These are phyloP conservation scores for Papio anubis DNA, from an alignment of 2,113 vertebrate genomes.

Conservation along the genomic window DNA sequence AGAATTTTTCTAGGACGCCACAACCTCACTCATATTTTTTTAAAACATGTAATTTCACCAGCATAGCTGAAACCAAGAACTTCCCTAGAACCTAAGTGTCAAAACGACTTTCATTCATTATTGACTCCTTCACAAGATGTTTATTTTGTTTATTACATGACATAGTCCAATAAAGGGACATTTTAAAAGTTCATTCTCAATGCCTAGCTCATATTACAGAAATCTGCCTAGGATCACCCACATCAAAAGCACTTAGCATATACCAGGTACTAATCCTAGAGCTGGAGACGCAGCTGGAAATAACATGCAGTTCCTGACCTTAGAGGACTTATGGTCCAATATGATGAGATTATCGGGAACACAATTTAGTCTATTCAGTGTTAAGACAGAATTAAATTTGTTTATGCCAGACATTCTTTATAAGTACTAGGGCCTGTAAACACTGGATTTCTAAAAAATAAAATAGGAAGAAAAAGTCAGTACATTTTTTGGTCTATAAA, in stretches of 20 bases:
- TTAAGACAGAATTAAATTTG: background rate
- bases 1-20: too few species aligned
- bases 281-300: background rate
- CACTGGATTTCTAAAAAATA: background rate
- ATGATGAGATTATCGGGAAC: background rate
- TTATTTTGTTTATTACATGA: too few species aligned
- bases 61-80: background rate
- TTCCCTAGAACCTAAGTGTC: background rate
- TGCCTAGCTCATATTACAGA: background rate
- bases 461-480: background rate
- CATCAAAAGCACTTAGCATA: background rate
- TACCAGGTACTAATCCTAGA: background rate
- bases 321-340: background rate
- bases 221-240: too few species aligned
- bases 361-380: background rate
- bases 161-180: background rate
- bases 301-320: background rate
- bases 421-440: background rate
- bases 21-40: background rate
- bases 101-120: background rate
- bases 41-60: background rate
- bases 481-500: background rate
- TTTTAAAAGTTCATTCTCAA: background rate
- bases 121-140: background rate
- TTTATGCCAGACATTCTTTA: background rate